A percentile compares a stretch with the other conserved stretches of the same genome.
phyloP scores from a whole-genome alignment of 2,888 invertebrate genomes.

The Serrognathus titanus region DNA sequence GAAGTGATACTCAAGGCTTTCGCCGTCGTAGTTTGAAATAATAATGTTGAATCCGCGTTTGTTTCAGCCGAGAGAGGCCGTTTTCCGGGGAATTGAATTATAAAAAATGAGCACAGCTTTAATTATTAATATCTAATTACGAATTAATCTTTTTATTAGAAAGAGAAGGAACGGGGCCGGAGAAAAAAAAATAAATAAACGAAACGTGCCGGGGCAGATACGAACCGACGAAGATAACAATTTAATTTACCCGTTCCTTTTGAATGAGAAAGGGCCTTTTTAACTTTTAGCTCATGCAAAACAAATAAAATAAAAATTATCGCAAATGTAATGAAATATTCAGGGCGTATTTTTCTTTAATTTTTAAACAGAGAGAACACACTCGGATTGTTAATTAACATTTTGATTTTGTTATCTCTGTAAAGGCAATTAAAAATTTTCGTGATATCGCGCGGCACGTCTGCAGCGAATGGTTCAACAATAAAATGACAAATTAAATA shows the following conservation, averaged over 20 bases:
- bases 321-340: slow-evolving; percentile 39
- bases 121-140: slow-evolving; percentile 10
- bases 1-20: too few species aligned
- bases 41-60: too few species aligned
- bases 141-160: neutral
- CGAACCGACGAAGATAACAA: slow-evolving; percentile 4
- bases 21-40: too few species aligned
- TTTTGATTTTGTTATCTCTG: slow-evolving; percentile 51
- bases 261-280: slow-evolving; percentile 9
- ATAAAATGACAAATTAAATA: slow-evolving; percentile 50
- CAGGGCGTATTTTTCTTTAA: slow-evolving; percentile 49
- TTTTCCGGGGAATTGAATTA: too few species aligned
- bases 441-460: slow-evolving; percentile 42
- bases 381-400: slow-evolving; percentile 50
- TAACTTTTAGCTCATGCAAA: slow-evolving; percentile 11
- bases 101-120: neutral
- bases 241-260: slow-evolving; percentile 8
- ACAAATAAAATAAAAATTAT: slow-evolving; percentile 29
- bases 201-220: neutral
- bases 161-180: neutral
- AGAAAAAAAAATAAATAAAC: neutral
- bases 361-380: slow-evolving; percentile 42
- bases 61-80: too few species aligned
- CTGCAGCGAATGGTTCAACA: slow-evolving; percentile 38
- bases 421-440: slow-evolving; percentile 49